Base-by-base conservation (phyloP, 2,113 vertebrate genomes). In the Phyllopteryx taeniolatus region DNA sequence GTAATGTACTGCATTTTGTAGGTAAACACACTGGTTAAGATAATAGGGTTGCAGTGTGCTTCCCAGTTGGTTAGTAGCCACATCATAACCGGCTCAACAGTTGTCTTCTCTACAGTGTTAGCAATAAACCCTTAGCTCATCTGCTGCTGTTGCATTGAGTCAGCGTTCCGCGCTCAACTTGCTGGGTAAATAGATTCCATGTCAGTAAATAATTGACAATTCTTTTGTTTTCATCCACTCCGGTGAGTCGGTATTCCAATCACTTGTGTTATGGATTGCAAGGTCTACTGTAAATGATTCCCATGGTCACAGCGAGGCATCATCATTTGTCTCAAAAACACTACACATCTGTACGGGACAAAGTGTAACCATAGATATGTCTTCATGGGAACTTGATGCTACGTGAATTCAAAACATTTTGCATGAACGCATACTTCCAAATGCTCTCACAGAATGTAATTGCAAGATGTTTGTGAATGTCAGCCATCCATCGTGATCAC, bases 401-500 rank as follows among this genome's bases (percentile, higher is more conserved):
- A 59, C 22, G 12, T 59, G 22, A 59, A 31, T 59, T 59, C 6
- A 35, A 61, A 61, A 17, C 6, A 33, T 33, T 33, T 33, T 60
- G 57, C 35, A 61, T 35, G 35, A 35, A 61, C 33, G 15, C 33
- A 35, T 61, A 14, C 33, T 10, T 31, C 15, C 31, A 61, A 7
- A 61, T 61, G 12, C 31, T 61, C 59, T 61, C 31, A 61, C 14
- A 61, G 59, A 39, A 22, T 20, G n/a, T 14, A 31, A 59, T 59
- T 13, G 22, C 11, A 35, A 35, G 59, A 35, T 14, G 35, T 61
- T 61, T 61, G 57, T 60, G 33, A 61, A 61, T 61, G 59, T 61
- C 59, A 61, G 59, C 59, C 59, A 61, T 61, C 59, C 31, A 35
- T 35, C 59, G 17, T 61, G 31, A 61, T 61, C 59, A 35, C 59